A percentile compares a stretch with the other conserved stretches of the same genome.
phyloP scores from a whole-genome alignment of 2,113 vertebrate genomes.

The Felis chaus region DNA sequence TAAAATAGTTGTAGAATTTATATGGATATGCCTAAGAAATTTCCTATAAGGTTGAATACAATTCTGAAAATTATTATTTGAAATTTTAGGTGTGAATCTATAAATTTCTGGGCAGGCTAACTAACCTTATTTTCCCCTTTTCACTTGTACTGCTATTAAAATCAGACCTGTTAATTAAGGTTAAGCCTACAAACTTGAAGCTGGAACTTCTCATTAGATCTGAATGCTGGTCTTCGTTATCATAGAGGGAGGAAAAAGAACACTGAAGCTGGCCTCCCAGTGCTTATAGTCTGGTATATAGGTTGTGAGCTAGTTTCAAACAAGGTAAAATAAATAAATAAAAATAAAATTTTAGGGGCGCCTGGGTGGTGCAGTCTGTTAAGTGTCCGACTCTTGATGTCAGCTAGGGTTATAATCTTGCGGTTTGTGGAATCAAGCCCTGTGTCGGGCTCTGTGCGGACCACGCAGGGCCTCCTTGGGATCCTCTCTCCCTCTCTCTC shows the following conservation, averaged over 20 bases:
- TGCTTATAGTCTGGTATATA: not conserved
- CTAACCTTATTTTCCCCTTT: not conserved
- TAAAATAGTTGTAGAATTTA: not conserved
- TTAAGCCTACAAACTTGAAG: not conserved
- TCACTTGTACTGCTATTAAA: not conserved
- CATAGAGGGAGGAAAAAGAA: constrained; percentile 70
- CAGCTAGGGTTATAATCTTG: too few species aligned
- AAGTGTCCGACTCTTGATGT: too few species aligned
- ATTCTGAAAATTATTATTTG: not conserved
- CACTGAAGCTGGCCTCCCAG: not conserved
- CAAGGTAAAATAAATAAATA: not conserved
- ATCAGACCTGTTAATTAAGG: not conserved
- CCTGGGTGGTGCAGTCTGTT: too few species aligned
- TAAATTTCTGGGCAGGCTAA: not conserved
- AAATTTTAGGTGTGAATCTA: not conserved
- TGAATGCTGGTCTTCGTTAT: constrained; percentile 71
- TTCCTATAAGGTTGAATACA: not conserved
- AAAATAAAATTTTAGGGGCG: too few species aligned
- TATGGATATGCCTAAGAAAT: not conserved
- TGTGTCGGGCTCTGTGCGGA: too few species aligned
- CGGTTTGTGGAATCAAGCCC: too few species aligned
- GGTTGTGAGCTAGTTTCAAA: constrained; percentile 54
- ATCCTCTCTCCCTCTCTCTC: too few species aligned
- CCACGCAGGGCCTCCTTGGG: too few species aligned
- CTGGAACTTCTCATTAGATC: constrained; percentile 73